Evolutionary conservation across 2,797 vertebrate species (phyloP), one percentile per base, ranked within the genome.

Genomic region (Glyptemys insculpta): DNA sequence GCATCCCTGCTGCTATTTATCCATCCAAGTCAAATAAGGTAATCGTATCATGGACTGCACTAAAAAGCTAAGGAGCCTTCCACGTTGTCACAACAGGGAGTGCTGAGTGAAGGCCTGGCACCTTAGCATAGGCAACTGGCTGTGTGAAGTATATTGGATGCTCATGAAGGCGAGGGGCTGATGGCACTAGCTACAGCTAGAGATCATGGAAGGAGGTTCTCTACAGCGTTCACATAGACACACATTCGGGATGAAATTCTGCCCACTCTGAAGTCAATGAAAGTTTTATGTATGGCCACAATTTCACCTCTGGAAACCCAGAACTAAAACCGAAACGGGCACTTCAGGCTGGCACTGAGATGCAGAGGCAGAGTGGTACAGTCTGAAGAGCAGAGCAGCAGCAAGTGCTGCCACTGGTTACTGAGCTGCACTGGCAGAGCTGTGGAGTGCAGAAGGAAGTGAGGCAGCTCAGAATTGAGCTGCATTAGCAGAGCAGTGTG

Each of bases 21-120:
- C 31, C 0, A 0, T 2, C 49, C 37, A 53, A 23, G 44, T 18
- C 41, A 41, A 4, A 44, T 25, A 0, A 0, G 11, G n/a, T 12
- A 59, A 62, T 62, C 44, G 56, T 5, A 31, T 52, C 9, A 5
- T 0, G 9, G 84, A 50, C 82, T 80, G 52, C 25, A 12, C 50
- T 5, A 3, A 88, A n/a, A 41, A 91, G 15, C 37, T 6, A 31
- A 79, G 52, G 79, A 49, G 91, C 37, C 44, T n/a, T 34, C 1
- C 21, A 56, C 14, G 2, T 47, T 9, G 57, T 83, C 41, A 10
- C 4, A 11, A 2, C 7, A 19, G 44, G 59, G 23, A 41, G 19
- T 54, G 12, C n/a, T 65, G 1, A 16, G 12, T 2, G 57, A 82
- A 44, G 25, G 59, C 27, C 68, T 86, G 50, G 25, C 53, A 29